phyloP scores from a whole-genome alignment of 2,113 vertebrate species.

The Gyps fulvus region DNA sequence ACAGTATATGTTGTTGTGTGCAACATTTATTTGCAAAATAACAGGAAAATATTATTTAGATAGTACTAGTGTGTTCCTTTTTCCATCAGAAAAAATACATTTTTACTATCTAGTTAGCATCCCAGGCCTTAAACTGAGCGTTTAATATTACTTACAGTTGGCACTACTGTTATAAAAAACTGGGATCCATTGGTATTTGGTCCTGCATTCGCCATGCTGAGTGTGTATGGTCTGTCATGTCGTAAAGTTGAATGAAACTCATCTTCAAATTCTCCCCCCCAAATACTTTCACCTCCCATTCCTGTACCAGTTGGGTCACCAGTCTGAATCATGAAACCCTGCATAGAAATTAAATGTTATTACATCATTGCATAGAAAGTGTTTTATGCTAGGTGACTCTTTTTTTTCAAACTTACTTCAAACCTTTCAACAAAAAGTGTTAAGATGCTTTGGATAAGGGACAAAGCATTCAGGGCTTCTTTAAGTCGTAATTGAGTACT shows the following conservation, averaged over 20 bases:
- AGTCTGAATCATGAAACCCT: slow-evolving; percentile 99
- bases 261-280: slow-evolving; percentile 98
- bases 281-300: slow-evolving; percentile 98
- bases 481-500: background rate
- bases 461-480: background rate
- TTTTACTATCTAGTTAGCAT: background rate
- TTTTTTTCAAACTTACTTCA: background rate
- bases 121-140: background rate
- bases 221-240: slow-evolving; percentile 96
- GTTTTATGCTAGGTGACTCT: background rate
- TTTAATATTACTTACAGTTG: slow-evolving; percentile 82
- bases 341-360: background rate
- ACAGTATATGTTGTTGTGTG: background rate
- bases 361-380: background rate
- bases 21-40: background rate
- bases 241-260: slow-evolving; percentile 96
- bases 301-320: slow-evolving; percentile 97
- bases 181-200: slow-evolving; percentile 94
- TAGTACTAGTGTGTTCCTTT: background rate
- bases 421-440: background rate
- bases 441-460: background rate
- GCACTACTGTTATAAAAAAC: slow-evolving; percentile 97
- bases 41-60: background rate
- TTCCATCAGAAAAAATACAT: background rate
- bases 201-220: slow-evolving; percentile 96